These are phyloP conservation scores for Rhinophrynus dorsalis DNA, from an alignment of 2,797 vertebrate species.

Conservation along the genomic window DNA sequence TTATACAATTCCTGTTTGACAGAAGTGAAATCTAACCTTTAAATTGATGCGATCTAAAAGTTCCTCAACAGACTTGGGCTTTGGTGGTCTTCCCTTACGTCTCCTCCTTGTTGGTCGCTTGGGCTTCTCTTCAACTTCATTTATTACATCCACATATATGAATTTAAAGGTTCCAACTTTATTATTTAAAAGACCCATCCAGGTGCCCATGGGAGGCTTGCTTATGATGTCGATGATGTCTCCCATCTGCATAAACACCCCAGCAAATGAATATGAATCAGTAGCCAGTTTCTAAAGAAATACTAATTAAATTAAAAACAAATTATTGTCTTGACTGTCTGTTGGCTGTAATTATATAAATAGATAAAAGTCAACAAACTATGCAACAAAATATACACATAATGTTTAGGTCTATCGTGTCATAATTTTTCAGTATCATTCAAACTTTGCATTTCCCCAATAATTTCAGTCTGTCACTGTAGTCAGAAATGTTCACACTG, in stretches of 20 bases:
- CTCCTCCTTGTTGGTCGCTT: constrained; percentile 86
- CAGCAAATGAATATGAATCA: not conserved
- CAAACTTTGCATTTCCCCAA: no score
- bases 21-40: constrained; percentile 71
- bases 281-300: no score
- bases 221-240: constrained; percentile 98
- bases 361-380: no score
- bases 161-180: constrained; percentile 99
- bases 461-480: no score
- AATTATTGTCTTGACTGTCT: no score
- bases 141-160: constrained; percentile 95
- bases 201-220: constrained; percentile 97
- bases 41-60: constrained; percentile 94
- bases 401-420: no score
- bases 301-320: no score
- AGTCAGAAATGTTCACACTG: no score
- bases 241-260: constrained; percentile 75
- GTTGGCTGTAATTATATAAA: no score
- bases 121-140: constrained; percentile 92
- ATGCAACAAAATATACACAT: no score
- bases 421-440: no score
- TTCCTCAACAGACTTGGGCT: constrained; percentile 94
- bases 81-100: constrained; percentile 86
- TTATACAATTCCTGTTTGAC: no score
- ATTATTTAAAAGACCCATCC: constrained; percentile 98